Evolutionary conservation across 2,797 vertebrate genomes (phyloP).

Genomic region (Threskiornis aethiopicus): DNA sequence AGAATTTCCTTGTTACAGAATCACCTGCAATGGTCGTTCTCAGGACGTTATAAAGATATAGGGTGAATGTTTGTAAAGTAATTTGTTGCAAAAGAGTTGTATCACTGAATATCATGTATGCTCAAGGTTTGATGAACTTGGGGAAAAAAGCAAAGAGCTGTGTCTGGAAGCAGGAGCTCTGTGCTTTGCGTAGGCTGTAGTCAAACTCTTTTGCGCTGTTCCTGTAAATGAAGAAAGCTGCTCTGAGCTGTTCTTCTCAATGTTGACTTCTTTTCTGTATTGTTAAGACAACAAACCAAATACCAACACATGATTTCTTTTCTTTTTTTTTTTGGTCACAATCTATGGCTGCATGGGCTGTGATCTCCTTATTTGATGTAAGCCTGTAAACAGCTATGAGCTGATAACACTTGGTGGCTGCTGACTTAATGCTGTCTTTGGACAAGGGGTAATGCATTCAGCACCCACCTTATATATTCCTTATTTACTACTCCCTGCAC

Average conservation of each 20-base stretch:
- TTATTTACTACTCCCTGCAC: neutral
- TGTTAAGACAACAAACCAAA: neutral
- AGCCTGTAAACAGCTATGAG: neutral
- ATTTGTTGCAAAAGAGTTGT: neutral
- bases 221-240: neutral
- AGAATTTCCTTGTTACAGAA: neutral
- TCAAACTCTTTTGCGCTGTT: neutral
- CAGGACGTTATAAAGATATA: fast-evolving
- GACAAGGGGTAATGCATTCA: neutral
- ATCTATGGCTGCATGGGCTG: neutral
- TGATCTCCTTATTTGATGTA: neutral
- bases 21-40: neutral
- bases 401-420: neutral
- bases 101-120: neutral
- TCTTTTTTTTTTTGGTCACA: neutral
- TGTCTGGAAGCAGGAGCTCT: neutral
- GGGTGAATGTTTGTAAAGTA: neutral
- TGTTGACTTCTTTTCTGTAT: neutral
- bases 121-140: neutral
- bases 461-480: neutral
- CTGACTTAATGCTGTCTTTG: neutral
- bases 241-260: neutral
- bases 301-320: neutral
- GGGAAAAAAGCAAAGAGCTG: neutral
- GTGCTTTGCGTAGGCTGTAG: neutral